Conservation (phyloP, 2,113 vertebrate genomes). For the Chionis minor region DNA sequence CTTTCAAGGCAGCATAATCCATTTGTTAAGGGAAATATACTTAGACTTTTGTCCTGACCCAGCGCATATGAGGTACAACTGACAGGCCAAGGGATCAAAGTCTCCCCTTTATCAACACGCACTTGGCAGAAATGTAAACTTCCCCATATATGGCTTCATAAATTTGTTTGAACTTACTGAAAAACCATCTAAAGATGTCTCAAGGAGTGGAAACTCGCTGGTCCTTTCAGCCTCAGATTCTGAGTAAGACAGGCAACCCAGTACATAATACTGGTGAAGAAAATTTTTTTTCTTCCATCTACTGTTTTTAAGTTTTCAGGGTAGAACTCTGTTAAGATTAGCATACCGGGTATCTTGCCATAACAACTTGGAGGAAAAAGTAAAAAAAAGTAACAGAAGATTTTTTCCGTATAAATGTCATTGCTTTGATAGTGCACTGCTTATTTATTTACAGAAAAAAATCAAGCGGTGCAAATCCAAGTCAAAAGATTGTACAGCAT, state of each 20-base stretch:
- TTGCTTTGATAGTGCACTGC: neutral
- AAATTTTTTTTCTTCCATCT: neutral
- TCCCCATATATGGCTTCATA: slow-evolving; percentile 13
- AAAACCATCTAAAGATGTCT: neutral
- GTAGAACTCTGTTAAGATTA: neutral
- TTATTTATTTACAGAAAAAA: neutral
- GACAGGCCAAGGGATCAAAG: slow-evolving; percentile 48
- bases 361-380: neutral
- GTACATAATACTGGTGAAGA: rapidly evolving
- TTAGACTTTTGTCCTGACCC: slow-evolving; percentile 44
- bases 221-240: neutral
- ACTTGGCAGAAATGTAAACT: slow-evolving; percentile 53
- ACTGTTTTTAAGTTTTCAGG: neutral
- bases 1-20: neutral
- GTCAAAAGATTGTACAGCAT: neutral
- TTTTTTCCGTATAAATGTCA: rapidly evolving
- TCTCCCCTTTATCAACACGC: slow-evolving; percentile 33
- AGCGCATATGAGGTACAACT: neutral
- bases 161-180: neutral
- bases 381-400: neutral
- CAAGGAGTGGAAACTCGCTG: neutral
- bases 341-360: rapidly evolving
- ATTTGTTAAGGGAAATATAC: neutral
- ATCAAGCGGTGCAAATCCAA: neutral
- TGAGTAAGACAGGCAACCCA: neutral